Evolutionary conservation across 1,140 invertebrate genomes (phyloP), one percentile per base, ranked within the genome.

Genomic region (Pygmarrhopalites habei): DNA sequence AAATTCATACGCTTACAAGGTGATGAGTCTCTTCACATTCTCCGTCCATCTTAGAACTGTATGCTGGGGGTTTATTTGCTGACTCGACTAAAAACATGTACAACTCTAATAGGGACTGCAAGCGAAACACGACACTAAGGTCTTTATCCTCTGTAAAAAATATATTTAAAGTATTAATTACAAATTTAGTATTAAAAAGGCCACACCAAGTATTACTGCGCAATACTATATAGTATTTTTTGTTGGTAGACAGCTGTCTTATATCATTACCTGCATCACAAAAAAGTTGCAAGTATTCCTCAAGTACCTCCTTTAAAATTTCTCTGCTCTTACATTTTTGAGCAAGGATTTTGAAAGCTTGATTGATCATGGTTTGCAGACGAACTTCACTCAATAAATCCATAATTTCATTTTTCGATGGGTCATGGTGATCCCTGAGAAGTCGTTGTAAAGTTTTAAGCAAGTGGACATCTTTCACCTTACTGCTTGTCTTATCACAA

Each of bases 381-480:
- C 86, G 85, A 35, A 94, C 77, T 71, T 89, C 85, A 19, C 76
- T 67, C 32, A 68, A 19, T 23, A 82, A 78, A 59, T 76, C 80
- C 5, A 66, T 73, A 35, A 80, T 78, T 76, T 78, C 80, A 67
- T 74, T 77, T 72, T 73, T 73, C 69, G 66, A 81, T 53, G 80
- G 82, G 56, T 72, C 74, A 58, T 79, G 77, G 7, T 5, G 2
- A 57, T 82, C 79, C 66, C 84, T 83, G 10, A 90, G 74, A 66
- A 83, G 78, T 39, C 81, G 82, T 69, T 86, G 84, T n/a, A 91
- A 73, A 69, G 88, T 86, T 71, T 88, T 86, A 51, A 94, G 79
- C 41, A 93, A 76, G 77, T 95, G 90, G 44, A 94, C 81, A 75
- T 95, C 92, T 69, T 88, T 82, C 1, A 90, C 86, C 70, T 86